Evolutionary conservation across 2,113 vertebrate species (phyloP).

Genomic region (Thamnophis sirtalis): DNA sequence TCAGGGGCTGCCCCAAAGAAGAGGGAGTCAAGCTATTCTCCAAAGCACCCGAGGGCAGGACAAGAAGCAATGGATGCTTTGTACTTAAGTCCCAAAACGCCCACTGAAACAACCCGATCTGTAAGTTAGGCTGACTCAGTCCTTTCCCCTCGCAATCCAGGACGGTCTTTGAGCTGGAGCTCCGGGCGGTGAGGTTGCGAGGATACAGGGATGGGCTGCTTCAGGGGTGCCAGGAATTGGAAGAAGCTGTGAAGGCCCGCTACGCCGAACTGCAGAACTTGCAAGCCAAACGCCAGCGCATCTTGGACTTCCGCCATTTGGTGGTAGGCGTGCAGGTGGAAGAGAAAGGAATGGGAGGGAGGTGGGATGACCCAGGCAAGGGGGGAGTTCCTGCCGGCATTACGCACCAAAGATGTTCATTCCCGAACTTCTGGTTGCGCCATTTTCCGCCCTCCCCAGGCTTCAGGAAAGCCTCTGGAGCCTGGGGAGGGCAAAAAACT

Average conservation of each 20-base stretch:
- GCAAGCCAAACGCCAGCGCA: constrained; percentile 73
- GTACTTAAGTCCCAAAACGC: background rate
- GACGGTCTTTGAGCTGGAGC: constrained; percentile 69
- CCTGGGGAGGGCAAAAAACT: too few relatives aligned
- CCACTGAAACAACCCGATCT: background rate
- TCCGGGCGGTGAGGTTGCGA: constrained; percentile 66
- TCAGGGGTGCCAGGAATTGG: constrained; percentile 62
- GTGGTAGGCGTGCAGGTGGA: constrained; percentile 61
- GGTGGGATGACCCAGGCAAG: too few relatives aligned
- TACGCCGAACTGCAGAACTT: constrained; percentile 71
- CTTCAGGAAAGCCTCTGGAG: too few relatives aligned
- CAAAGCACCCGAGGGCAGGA: too few relatives aligned
- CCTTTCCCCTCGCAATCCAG: constrained; percentile 43
- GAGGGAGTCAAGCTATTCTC: too few relatives aligned
- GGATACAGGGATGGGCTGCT: constrained; percentile 64
- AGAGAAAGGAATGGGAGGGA: background rate
- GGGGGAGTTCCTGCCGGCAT: too few relatives aligned
- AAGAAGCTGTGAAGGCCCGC: constrained; percentile 54
- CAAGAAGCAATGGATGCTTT: too few relatives aligned
- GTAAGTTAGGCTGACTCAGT: background rate
- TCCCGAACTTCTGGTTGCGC: too few relatives aligned
- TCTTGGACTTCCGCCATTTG: constrained; percentile 73
- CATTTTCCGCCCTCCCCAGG: too few relatives aligned
- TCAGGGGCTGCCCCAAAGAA: too few relatives aligned
- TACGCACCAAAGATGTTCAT: too few relatives aligned